Base-by-base conservation (phyloP, 2,113 vertebrate genomes). In the Sclerurus mexicanus region DNA sequence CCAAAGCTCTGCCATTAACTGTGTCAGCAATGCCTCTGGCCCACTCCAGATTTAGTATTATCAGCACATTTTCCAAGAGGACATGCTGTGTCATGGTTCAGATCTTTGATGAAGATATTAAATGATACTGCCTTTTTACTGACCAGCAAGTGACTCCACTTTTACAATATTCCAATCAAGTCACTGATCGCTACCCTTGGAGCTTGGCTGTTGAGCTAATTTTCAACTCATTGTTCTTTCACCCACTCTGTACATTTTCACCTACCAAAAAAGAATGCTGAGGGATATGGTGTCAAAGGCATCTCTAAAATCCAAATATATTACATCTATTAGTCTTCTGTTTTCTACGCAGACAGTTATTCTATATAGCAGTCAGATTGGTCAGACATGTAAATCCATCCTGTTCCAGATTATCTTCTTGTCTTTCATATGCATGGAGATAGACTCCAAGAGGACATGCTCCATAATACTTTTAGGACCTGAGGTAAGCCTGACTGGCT, bases 21-120 rank as follows among this genome's bases (percentile, higher is more conserved):
- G 27, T 69, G 23, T 63, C 71, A 88, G 63, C 52, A 71, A 2
- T 25, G 76, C 7, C 23, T 75, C 60, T 2, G 5, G 28, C 30
- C 47, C 1, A 0, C 31, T 21, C 12, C 31, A 24, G 10, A 25
- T 27, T 52, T 49, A n/a, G n/a, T 23, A 10, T 3, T 47, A 31
- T 17, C 47, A 44, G 39, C 39, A 31, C 10, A 28, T 59, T 71
- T 49, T 46, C 37, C 68, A 56, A 71, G 20, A 31, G 18, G 10
- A 11, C 11, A 23, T 25, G 33, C 7, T 62, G 21, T 40, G 55
- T 20, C 23, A 0, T 20, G 4, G 1, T 27, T 31, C 69, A 52
- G 40, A 17, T 50, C 7, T 14, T 39, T 46, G 28, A 53, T 74
- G 27, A 71, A 63, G 71, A 35, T 14, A 12, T 7, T 59, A 50